Evolutionary conservation across 92 coral and sea anemone species (phyloP).

Genomic region (Pocillopora grandis): DNA sequence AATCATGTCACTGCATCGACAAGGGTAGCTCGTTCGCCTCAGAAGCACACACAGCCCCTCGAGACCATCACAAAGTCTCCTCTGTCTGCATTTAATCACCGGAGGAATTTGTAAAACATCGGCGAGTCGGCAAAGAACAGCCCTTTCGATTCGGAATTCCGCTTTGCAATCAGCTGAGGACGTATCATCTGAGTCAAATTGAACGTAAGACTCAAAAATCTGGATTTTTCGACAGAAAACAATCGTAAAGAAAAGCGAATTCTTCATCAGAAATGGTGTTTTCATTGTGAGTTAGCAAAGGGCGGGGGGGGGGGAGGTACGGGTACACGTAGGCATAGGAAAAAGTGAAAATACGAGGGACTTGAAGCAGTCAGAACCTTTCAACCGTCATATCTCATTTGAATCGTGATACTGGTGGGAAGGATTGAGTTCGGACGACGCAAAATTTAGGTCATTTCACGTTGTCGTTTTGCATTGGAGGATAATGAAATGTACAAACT

Average conservation of each 20-base stretch:
- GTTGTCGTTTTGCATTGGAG: too few species aligned
- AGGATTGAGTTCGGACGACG: too few species aligned
- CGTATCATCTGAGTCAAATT: constrained; percentile 12
- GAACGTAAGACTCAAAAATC: constrained; percentile 25
- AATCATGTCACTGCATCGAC: constrained; percentile 15
- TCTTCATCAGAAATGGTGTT: constrained; percentile 7
- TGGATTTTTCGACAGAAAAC: constrained; percentile 15
- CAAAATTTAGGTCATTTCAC: too few species aligned
- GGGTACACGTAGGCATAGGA: too few species aligned
- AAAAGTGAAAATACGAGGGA: too few species aligned
- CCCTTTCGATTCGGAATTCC: constrained; percentile 16
- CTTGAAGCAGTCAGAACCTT: too few species aligned
- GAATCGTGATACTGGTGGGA: too few species aligned
- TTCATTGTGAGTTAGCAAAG: constrained; percentile 26
- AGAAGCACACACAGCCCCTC: neutral
- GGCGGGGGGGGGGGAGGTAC: neutral
- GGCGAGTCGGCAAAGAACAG: constrained; percentile 30
- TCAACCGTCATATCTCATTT: too few species aligned
- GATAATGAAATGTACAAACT: too few species aligned
- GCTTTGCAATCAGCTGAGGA: constrained; percentile 35
- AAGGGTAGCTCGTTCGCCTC: constrained; percentile 1
- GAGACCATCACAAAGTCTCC: constrained; percentile 14
- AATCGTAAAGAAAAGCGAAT: constrained; percentile 9
- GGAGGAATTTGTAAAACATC: constrained; percentile 8
- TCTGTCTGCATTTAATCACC: neutral